Evolutionary conservation across 2,797 vertebrate genomes (phyloP), one percentile per base, ranked within the genome.

Genomic region (Lacerta viridis): DNA sequence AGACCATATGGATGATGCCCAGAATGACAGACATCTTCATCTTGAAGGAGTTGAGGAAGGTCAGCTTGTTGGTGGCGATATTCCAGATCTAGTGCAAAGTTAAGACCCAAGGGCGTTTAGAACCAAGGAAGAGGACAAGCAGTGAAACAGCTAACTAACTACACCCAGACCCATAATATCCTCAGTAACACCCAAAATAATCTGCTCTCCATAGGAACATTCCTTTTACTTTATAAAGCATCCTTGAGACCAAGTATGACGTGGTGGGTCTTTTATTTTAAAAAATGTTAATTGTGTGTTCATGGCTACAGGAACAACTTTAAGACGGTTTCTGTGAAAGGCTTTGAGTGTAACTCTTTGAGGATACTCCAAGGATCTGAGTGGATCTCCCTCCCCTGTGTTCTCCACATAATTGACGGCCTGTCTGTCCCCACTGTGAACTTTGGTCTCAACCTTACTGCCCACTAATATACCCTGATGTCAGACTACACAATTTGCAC

Each of bases 21-120:
- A 99, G 96, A 92, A 99, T 97, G 66, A 99, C 96, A 0, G 99
- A 99, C 98, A 99, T 99, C 96, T 99, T 99, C 99, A 99, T 99
- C 95, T 99, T 99, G 89, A 99, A 99, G 4, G 99, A 99, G 95
- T 99, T 99, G 91, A 99, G 97, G 97, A 99, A 99, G 1, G 98
- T 98, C 95, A 99, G 96, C 92, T 99, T 99, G 95, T 99, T 99
- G 94, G 93, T 94, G 77, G 99, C 98, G 74, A 99, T 97, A 93
- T 97, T 99, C 99, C 99, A 99, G 87, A 99, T 99, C 99, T 99
- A 95, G 89, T 43, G 88, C 25, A 85, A 92, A 84, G 20, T 64
- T 5, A 83, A 50, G 11, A 91, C 82, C 50, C 59, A 2, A 86
- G 1, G 17, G 61, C 15, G 50, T 55, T 55, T 1, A 55, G 50